Evolutionary conservation across 2,888 invertebrate genomes (phyloP).

Genomic region (Aphodius granarius): DNA sequence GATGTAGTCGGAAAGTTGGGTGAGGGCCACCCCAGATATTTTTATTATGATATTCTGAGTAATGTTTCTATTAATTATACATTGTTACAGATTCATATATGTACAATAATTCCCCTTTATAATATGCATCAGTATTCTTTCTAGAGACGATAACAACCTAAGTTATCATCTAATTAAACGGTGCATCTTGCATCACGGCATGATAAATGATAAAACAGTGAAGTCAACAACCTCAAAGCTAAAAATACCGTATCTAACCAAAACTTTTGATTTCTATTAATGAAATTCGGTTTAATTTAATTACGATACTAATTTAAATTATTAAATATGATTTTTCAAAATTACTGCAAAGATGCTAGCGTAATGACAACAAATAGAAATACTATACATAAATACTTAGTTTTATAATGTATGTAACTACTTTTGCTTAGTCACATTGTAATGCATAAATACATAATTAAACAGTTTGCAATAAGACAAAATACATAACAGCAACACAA

Average conservation of each 20-base stretch:
- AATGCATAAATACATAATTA: neutral
- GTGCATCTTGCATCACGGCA: neutral
- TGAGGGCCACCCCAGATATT: too few species aligned
- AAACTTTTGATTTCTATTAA: neutral
- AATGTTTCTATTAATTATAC: neutral
- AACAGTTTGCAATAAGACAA: neutral
- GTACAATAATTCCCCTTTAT: neutral
- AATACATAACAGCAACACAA: neutral
- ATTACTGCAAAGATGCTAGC: neutral
- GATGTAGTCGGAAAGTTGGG: too few species aligned
- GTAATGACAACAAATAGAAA: neutral
- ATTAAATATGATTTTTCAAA: too few species aligned
- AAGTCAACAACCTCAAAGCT: neutral
- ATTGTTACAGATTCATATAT: neutral
- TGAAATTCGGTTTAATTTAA: too few species aligned
- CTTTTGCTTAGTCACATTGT: neutral
- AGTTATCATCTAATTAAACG: neutral
- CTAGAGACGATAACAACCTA: neutral
- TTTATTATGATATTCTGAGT: too few species aligned
- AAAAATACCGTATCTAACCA: neutral
- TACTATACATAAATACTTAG: neutral
- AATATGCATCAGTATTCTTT: neutral
- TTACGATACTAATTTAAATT: too few species aligned
- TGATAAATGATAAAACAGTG: neutral
- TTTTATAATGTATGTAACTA: neutral